These are phyloP conservation scores for Limonius californicus DNA, from an alignment of 1,140 invertebrate genomes.

Conservation along the genomic window DNA sequence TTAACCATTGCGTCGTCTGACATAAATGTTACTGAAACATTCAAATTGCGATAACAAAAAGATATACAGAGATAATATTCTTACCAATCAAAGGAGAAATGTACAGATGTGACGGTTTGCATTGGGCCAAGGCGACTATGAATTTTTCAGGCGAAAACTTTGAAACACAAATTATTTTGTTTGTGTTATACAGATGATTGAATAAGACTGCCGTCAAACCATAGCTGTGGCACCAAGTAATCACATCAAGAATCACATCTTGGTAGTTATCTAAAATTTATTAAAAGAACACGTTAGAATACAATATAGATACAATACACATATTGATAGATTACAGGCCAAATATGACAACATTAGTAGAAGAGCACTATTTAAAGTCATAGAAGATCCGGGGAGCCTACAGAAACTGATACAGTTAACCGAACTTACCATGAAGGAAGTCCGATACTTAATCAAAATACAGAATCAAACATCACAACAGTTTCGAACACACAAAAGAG, in stretches of 20 bases:
- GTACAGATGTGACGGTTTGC: slow-evolving; percentile 54
- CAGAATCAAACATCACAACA: too few relatives aligned
- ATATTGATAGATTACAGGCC: too few relatives aligned
- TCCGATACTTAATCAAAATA: too few relatives aligned
- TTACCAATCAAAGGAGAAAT: slow-evolving; percentile 62
- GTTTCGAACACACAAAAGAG: too few relatives aligned
- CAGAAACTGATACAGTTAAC: too few relatives aligned
- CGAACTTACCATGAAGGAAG: too few relatives aligned
- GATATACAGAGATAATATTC: background rate
- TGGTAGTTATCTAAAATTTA: too few relatives aligned
- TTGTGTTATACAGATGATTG: slow-evolving; percentile 57
- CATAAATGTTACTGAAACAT: slow-evolving; percentile 63
- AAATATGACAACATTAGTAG: too few relatives aligned
- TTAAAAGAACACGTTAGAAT: too few relatives aligned
- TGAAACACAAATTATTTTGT: slow-evolving; percentile 66
- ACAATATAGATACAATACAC: too few relatives aligned
- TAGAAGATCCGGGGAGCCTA: too few relatives aligned
- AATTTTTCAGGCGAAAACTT: slow-evolving; percentile 68
- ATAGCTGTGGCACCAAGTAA: slow-evolving; percentile 87
- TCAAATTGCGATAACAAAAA: background rate
- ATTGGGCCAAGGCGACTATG: slow-evolving; percentile 53
- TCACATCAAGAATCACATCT: slow-evolving; percentile 56
- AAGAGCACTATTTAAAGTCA: too few relatives aligned
- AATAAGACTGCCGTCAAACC: slow-evolving; percentile 61
- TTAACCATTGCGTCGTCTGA: slow-evolving; percentile 59